These are phyloP conservation scores for Neoarius graeffei DNA, from an alignment of 2,113 vertebrate species.

Conservation along the genomic window DNA sequence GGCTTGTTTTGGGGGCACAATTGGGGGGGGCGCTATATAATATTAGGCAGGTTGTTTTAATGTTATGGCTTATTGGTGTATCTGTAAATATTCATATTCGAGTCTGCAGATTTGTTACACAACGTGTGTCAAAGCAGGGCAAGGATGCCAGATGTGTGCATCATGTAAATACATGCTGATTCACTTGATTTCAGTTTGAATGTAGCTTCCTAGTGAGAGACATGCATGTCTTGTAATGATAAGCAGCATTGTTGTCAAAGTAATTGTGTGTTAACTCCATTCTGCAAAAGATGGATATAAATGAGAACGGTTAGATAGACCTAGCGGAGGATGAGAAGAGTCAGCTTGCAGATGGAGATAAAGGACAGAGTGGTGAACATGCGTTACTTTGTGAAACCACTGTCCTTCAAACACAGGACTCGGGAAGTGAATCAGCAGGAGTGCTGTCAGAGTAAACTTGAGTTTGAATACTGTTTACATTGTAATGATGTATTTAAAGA, in stretches of 20 bases:
- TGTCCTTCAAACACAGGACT: constrained; percentile 26
- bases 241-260: constrained; percentile 24
- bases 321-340: neutral
- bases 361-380: too few species aligned
- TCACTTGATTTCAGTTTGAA: constrained; percentile 13
- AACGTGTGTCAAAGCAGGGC: neutral
- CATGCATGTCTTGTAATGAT: constrained; percentile 37
- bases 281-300: constrained; percentile 18
- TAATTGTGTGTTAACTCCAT: constrained; percentile 6
- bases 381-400: neutral
- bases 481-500: neutral
- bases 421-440: constrained; percentile 24
- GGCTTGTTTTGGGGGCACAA: too few species aligned
- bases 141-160: constrained; percentile 16
- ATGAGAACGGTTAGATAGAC: neutral
- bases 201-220: neutral
- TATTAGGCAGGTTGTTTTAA: too few species aligned
- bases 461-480: too few species aligned
- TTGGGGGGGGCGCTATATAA: too few species aligned
- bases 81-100: neutral
- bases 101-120: constrained; percentile 5
- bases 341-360: constrained; percentile 30
- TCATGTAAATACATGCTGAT: constrained; percentile 36
- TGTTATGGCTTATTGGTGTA: neutral
- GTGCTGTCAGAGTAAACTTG: neutral